Evolutionary conservation across 2,888 invertebrate species (phyloP), one percentile per base, ranked within the genome.

Genomic region (Molanna angustata): DNA sequence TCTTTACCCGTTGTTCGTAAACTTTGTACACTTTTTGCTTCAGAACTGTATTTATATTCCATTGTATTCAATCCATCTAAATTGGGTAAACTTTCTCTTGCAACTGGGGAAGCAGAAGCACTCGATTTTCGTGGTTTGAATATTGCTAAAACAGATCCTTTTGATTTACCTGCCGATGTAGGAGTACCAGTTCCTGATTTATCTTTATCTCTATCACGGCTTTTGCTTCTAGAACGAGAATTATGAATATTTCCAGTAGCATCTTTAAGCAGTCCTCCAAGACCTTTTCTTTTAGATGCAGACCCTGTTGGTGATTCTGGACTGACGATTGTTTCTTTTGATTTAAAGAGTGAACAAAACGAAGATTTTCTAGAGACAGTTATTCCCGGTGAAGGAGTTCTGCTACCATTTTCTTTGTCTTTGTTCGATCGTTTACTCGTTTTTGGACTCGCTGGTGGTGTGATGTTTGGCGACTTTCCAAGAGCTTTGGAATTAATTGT

Each of bases 301-400:
- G 69, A 70, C 11, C 71, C 73, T 1, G 79, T 78, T 9, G 83
- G 82, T 1, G 83, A 82, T 61, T 83, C 83, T 1, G 83, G 83
- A 52, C 82, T 84, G 16, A 80, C 77, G 52, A 80, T 79, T 16
- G 79, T 79, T 62, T 84, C 86, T 61, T 84, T 83, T 59, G 87
- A 84, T 67, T 86, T 84, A 65, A 91, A 91, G 37, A 91, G 69
- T 2, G 89, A 89, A 52, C 88, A 85, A 65, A 90, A 89, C 22
- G 90, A 90, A 62, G 87, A 89, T 67, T 89, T 88, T 32, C 90
- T 78, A 0, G 90, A 89, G 0, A 82, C 76, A 0, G 80, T 78
- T 0, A 72, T 72, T 1, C 80, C 80, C 0, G 90, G 89, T 1
- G 90, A 90, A 1, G 90, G 89, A 1, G 82, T 79, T 20, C 80